Evolutionary conservation across 2,888 invertebrate genomes (phyloP), one percentile per base, ranked within the genome.

Genomic region (Perizoma affinitatum): DNA sequence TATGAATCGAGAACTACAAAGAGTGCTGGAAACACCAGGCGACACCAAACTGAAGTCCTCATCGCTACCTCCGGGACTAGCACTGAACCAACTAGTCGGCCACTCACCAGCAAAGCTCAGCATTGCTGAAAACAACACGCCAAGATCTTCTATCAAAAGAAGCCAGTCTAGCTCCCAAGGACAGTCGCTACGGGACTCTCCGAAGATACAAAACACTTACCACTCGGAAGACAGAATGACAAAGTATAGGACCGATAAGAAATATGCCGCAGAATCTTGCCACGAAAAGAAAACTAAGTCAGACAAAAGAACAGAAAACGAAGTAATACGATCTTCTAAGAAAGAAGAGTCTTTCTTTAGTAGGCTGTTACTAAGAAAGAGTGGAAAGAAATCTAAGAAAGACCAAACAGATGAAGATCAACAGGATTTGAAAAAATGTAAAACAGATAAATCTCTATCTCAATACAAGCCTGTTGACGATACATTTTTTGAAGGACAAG

Each of bases 321-420:
- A 93, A 88, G 81, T 88, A 68, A 82, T 90, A 79, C 70, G 90
- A 80, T 73, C 87, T 72, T 80, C 84, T 55, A 93, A 95, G 83
- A 90, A 93, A 79, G 93, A 94, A 76, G 87, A 94, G 78, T 91
- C 93, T 65, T 94, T 95, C 80, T 94, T 96, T 77, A 95, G 95
- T 58, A 92, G 96, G 66, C 83, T 96, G 55, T 91, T 96, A 46
- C 90, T 95, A 44, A 93, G 96, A 69, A 94, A 95, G 72, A 96
- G 96, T 57, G 95, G 95, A 38, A 95, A 95, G 77, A 95, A 95
- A 80, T 94, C 95, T 63, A 94, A 95, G 70, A 92, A 93, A 61
- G 93, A 93, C 41, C 87, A 84, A 60, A 84, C 83, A 0, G 90
- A 90, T 44, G 92, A 89, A 41, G 79, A 83, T 40, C 84, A 86